Conservation (phyloP, 2,113 vertebrate species). For the Carassius carassius region DNA sequence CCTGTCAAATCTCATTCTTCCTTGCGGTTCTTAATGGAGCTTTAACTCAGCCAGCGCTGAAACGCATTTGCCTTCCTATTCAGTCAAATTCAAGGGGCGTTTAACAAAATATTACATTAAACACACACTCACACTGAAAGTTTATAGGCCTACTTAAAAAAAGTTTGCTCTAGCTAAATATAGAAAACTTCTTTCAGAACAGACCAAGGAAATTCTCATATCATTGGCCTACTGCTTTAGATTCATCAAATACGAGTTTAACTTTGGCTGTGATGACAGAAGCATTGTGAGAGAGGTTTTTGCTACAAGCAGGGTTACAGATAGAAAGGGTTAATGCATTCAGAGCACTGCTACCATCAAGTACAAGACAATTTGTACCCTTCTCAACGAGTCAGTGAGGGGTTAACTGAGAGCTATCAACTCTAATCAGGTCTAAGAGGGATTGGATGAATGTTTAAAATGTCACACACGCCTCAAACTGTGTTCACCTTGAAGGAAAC, state of each 20-base stretch:
- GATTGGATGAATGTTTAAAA: constrained; percentile 21
- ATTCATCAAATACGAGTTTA: background rate
- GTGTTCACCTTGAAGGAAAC: constrained; percentile 22
- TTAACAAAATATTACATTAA: background rate
- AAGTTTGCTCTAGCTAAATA: background rate
- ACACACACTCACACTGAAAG: background rate
- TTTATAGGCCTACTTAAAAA: background rate
- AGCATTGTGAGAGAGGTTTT: background rate
- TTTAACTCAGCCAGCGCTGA: background rate
- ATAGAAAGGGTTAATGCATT: background rate
- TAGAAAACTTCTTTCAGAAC: background rate
- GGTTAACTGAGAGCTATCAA: constrained; percentile 32
- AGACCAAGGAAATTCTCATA: background rate
- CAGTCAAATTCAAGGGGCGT: background rate
- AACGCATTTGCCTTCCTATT: background rate
- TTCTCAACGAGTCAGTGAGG: background rate
- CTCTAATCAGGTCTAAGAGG: background rate
- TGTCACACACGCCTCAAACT: constrained; percentile 2
- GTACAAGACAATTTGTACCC: background rate
- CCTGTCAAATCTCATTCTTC: background rate
- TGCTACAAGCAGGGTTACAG: background rate
- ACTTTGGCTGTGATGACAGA: background rate
- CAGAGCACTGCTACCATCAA: background rate
- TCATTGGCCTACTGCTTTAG: background rate
- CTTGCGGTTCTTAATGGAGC: background rate